Base-by-base conservation (phyloP, 2,888 invertebrate species). In the Drosophila histrio region DNA sequence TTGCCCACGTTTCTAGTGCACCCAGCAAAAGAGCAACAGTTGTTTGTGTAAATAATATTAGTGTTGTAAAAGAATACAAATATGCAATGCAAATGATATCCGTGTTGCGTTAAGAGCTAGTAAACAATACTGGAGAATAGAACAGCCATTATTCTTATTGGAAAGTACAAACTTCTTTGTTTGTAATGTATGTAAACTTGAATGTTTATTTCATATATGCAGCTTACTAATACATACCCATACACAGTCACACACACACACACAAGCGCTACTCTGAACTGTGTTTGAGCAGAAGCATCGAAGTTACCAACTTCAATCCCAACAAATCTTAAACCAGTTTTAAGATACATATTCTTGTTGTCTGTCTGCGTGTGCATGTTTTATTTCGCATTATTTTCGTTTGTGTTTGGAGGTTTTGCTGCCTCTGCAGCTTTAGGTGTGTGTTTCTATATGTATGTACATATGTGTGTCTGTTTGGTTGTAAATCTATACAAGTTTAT, bases 251-350 rank as follows among this genome's bases (percentile, higher is more conserved):
- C 26, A 39, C 53, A 50, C 21, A 36, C 54, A 13, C 47, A 75
- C 53, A 61, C 52, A 65, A 60, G 21, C 69, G 28, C 38, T 54
- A 36, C 53, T 46, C 46, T 69, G 68, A 72, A 46, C 61, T 67
- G 71, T 67, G 71, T 43, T 38, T 28, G 47, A 69, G 59, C 52
- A 73, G 74, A 69, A 65, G 74, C 71, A 73, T 66, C 66, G 76
- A 75, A 74, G 76, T 76, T 60, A 76, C 76, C 74, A 76, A 75
- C 75, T 75, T 64, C 83, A 86, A 82, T 77, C 82, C 85, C 72
- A 73, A 76, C 78, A 82, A 82, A 82, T 82, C 81, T 85, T 81
- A 82, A 82, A 82, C 82, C 82, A 82, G 82, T 82, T 82, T 82
- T 67, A 82, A 82, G 83, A 82, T 83, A 82, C 86, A 85, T 86